These are phyloP conservation scores for Apis cerana DNA, from an alignment of 1,140 invertebrate genomes.

Conservation along the genomic window DNA sequence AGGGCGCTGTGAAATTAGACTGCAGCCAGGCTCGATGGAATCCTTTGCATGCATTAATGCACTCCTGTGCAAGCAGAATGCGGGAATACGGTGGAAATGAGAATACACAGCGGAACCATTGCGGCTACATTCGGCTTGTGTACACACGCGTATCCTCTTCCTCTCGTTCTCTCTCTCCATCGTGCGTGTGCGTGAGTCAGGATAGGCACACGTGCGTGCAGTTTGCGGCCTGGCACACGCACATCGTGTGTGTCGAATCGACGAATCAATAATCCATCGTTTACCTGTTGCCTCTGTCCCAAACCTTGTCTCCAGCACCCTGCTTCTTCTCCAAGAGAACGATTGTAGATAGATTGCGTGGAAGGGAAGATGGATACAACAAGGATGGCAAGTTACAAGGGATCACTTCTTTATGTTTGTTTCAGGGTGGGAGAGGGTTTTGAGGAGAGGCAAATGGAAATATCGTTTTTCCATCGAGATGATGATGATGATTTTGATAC, in stretches of 20 bases:
- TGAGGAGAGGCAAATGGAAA: too few species aligned
- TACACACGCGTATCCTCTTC: constrained; percentile 2
- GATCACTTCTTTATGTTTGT: too few species aligned
- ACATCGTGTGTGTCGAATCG: constrained; percentile 1
- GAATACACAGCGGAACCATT: constrained; percentile 47
- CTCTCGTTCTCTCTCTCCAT: too few species aligned
- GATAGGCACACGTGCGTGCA: constrained; percentile 33
- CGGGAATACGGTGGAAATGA: constrained; percentile 37
- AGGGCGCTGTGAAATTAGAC: constrained; percentile 43
- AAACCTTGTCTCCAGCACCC: background rate
- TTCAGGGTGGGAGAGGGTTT: too few species aligned
- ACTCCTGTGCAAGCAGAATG: constrained; percentile 47
- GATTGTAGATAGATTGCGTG: background rate
- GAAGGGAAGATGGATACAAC: too few species aligned
- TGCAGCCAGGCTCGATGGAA: constrained; percentile 41
- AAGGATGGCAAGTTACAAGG: too few species aligned
- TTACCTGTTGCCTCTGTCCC: constrained; percentile 32
- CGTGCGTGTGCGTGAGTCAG: background rate
- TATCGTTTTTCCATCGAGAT: too few species aligned
- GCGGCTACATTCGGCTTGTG: constrained; percentile 41
- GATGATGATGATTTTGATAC: too few species aligned
- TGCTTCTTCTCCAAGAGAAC: background rate
- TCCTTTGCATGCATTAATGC: constrained; percentile 54
- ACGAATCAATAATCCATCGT: constrained; percentile 39
- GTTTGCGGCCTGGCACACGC: constrained; percentile 28